Base-by-base conservation (phyloP, 2,888 invertebrate genomes). In the Rhingia rostrata region DNA sequence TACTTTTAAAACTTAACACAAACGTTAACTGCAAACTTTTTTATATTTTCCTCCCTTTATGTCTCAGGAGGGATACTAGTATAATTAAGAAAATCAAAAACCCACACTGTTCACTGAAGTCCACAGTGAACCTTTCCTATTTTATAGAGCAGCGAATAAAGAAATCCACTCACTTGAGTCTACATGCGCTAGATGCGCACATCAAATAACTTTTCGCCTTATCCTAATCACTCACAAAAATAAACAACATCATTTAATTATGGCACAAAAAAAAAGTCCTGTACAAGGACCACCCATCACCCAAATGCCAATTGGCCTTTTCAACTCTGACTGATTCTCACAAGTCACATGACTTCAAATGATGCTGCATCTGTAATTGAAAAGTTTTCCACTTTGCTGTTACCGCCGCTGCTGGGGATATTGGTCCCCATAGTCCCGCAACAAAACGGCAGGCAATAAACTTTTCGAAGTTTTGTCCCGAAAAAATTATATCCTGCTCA, bases 321-420 rank as follows among this genome's bases (percentile, higher is more conserved):
- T 64, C 75, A 81, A 70, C 70, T 75, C 53, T 66, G 66, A 43
- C 45, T 22, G 77, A 39, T 54, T 84, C 69, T 60, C 80, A 32
- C 64, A 79, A 79, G 79, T 79, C 83, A 75, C 84, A 75, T 80
- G 75, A 84, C 84, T 84, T 80, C 80, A 80, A 84, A 84, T 70
- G 80, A 66, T 80, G 74, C 51, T 84, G 80, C 84, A 84, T 84
- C 80, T 80, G 80, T 84, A 84, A 84, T 84, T 84, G 84, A 84
- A 84, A 84, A 84, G 64, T 84, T 84, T 80, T 75, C 60, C 77
- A 77, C 79, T 73, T 74, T 41, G 9, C 66, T 32, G 58, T 37
- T 47, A 43, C 56, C 41, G 4, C 54, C 30, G 14, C 12, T 35
- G 7, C 41, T 51, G 45, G 14, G 53, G 35, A 74, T 66, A 74